These are phyloP conservation scores for Globia sparganii DNA, from an alignment of 2,888 invertebrate species.

Conservation along the genomic window DNA sequence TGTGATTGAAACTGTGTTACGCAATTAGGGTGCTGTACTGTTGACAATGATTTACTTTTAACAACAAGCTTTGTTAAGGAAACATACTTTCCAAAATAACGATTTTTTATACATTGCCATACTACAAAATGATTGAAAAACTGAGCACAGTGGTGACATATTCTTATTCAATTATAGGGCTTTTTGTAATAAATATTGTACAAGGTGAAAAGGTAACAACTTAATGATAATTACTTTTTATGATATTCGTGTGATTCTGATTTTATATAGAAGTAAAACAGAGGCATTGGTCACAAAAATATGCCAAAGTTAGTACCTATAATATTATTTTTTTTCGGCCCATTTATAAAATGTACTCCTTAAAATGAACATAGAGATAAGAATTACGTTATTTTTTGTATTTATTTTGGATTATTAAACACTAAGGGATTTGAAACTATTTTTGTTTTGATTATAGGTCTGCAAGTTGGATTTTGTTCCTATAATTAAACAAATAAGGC, in stretches of 20 bases:
- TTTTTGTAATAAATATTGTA: slow-evolving; percentile 42
- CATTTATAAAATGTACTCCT: slow-evolving; percentile 58
- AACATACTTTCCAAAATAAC: neutral
- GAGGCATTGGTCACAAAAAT: slow-evolving; percentile 83
- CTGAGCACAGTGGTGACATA: slow-evolving; percentile 34
- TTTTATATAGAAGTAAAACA: slow-evolving; percentile 54
- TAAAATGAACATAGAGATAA: slow-evolving; percentile 56
- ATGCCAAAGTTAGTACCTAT: slow-evolving; percentile 84
- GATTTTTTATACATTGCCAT: neutral
- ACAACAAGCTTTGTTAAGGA: neutral
- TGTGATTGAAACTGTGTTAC: too few species aligned
- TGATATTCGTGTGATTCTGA: slow-evolving; percentile 49
- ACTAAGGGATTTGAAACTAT: slow-evolving; percentile 39
- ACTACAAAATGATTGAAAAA: neutral
- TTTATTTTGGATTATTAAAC: slow-evolving; percentile 44
- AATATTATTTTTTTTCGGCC: slow-evolving; percentile 67
- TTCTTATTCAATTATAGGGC: slow-evolving; percentile 5
- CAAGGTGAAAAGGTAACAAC: slow-evolving; percentile 43
- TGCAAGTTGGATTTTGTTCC: slow-evolving; percentile 25
- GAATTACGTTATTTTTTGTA: slow-evolving; percentile 47
- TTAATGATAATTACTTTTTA: slow-evolving; percentile 43
- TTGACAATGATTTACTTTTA: neutral
- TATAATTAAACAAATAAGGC: slow-evolving; percentile 18
- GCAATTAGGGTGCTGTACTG: neutral
- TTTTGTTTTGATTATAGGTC: slow-evolving; percentile 32